Conservation (phyloP, 1,140 invertebrate species). For the Spodoptera litura region DNA sequence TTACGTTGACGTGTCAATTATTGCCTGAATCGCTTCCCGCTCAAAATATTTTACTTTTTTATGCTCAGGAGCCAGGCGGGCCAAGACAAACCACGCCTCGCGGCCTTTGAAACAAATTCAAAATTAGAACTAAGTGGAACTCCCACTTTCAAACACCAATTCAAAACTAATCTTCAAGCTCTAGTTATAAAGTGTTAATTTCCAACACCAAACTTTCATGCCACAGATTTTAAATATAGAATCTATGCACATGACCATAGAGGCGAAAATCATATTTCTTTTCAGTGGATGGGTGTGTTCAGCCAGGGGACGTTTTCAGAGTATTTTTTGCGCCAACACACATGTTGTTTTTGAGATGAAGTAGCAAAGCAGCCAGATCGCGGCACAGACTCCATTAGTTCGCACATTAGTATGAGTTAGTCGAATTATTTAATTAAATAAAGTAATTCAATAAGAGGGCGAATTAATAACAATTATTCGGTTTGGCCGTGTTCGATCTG, state of each 20-base stretch:
- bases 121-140: slow-evolving; percentile 61
- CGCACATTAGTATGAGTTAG: slow-evolving; percentile 83
- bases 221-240: slow-evolving; percentile 45
- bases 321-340: slow-evolving; percentile 71
- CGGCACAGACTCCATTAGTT: slow-evolving; percentile 82
- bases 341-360: slow-evolving; percentile 69
- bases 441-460: slow-evolving; percentile 83
- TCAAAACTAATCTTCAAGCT: slow-evolving; percentile 52
- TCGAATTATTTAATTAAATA: slow-evolving; percentile 84
- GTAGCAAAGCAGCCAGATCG: slow-evolving; percentile 77
- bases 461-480: slow-evolving; percentile 84
- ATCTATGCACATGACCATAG: slow-evolving; percentile 41
- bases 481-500: slow-evolving; percentile 65
- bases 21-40: slow-evolving; percentile 75
- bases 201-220: slow-evolving; percentile 38
- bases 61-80: slow-evolving; percentile 68
- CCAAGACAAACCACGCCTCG: slow-evolving; percentile 71
- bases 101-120: slow-evolving; percentile 56
- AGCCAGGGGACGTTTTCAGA: slow-evolving; percentile 62
- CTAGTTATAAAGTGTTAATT: slow-evolving; percentile 51
- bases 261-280: slow-evolving; percentile 45
- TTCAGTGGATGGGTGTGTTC: slow-evolving; percentile 62
- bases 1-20: slow-evolving; percentile 82
- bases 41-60: slow-evolving; percentile 62
- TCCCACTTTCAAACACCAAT: slow-evolving; percentile 53